Conservation (phyloP, 1,140 invertebrate species). For the Sinonovacula constricta region DNA sequence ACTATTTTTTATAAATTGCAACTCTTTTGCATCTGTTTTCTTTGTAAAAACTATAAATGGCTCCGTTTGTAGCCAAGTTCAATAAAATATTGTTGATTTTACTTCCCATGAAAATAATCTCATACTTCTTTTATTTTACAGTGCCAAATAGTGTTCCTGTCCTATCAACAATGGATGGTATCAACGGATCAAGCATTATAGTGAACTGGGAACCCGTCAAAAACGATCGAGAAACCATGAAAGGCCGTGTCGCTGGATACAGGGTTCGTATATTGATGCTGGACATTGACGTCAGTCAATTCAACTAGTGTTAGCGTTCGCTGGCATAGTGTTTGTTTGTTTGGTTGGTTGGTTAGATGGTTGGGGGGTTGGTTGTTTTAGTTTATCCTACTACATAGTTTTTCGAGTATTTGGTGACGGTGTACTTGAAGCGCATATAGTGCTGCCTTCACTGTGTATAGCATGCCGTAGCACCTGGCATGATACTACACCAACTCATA, state of each 20-base stretch:
- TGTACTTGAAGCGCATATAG: too few relatives aligned
- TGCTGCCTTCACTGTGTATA: too few relatives aligned
- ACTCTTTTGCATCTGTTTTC: background rate
- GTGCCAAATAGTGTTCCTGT: constrained; percentile 17
- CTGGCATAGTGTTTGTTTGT: too few relatives aligned
- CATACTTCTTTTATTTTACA: background rate
- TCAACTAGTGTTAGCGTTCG: too few relatives aligned
- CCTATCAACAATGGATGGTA: background rate
- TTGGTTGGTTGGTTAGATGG: too few relatives aligned
- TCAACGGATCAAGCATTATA: constrained; percentile 18
- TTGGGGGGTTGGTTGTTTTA: too few relatives aligned
- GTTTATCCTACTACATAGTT: too few relatives aligned
- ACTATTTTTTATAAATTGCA: background rate
- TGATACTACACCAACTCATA: too few relatives aligned
- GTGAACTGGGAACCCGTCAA: constrained; percentile 6
- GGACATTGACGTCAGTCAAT: too few relatives aligned
- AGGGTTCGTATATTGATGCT: constrained; percentile 27
- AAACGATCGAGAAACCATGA: constrained; percentile 7
- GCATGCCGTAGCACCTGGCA: too few relatives aligned
- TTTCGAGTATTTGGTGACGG: too few relatives aligned
- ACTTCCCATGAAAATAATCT: background rate
- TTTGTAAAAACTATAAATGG: background rate
- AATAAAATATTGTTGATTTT: background rate
- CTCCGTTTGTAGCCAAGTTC: background rate
- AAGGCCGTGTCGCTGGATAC: constrained; percentile 27